Percentiles rank a stretch among this genome's conserved stretches.
These are phyloP conservation scores for Anguilla obscura DNA, from an alignment of 2,797 vertebrate species.

Conservation along the genomic window DNA sequence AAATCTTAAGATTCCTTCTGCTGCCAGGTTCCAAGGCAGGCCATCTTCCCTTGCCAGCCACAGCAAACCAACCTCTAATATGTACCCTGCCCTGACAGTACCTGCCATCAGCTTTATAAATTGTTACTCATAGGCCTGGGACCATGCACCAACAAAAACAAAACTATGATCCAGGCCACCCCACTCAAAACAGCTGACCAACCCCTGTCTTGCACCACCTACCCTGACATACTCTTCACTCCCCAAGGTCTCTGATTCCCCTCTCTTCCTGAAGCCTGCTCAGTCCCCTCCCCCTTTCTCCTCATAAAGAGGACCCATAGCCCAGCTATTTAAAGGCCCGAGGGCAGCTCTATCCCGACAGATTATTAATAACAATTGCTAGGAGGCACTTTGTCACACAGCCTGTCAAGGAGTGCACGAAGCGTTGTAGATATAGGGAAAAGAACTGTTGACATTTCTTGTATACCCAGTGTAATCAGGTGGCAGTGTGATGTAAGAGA, in stretches of 20 bases:
- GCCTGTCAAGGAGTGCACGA: background rate
- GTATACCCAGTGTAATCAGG: background rate
- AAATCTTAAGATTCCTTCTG: background rate
- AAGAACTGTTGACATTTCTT: background rate
- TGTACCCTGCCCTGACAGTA: background rate
- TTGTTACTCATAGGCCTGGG: background rate
- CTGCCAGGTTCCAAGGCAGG: slow-evolving; percentile 1
- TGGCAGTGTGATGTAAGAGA: background rate
- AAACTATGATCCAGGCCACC: background rate
- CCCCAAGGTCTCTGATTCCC: background rate
- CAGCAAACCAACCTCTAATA: background rate
- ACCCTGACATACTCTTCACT: background rate
- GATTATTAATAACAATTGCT: slow-evolving; percentile 28
- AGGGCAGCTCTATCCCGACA: slow-evolving; percentile 1
- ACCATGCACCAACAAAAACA: background rate
- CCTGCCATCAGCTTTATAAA: background rate
- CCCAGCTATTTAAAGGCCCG: slow-evolving; percentile 11
- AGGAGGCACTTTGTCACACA: background rate
- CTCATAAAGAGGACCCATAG: background rate
- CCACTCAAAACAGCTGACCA: background rate
- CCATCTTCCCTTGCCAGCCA: background rate
- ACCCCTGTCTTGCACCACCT: background rate
- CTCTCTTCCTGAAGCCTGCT: background rate
- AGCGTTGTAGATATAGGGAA: background rate
- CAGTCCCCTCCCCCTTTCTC: background rate